phyloP scores from a whole-genome alignment of 2,797 vertebrate species.

The Gallinago solitaria region DNA sequence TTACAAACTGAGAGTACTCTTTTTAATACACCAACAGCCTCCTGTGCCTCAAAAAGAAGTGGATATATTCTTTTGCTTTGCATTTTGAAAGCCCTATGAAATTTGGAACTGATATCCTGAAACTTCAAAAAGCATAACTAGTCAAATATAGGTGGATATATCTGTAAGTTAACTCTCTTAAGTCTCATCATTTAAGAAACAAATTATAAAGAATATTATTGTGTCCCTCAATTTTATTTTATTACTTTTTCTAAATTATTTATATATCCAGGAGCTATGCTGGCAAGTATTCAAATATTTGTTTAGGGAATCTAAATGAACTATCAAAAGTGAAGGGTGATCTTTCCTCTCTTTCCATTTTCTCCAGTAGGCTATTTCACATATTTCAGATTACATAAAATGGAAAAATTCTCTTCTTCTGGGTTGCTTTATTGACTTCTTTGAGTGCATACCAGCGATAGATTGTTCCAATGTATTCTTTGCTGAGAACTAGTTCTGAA shows the following conservation, averaged over 20 bases:
- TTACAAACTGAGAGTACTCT: not conserved
- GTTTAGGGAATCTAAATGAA: not conserved
- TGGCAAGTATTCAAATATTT: constrained; percentile 8
- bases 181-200: not conserved
- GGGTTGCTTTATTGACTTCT: not conserved
- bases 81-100: not conserved
- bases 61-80: not conserved
- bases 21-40: not conserved
- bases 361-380: not conserved
- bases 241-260: not conserved
- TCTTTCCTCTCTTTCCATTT: not conserved
- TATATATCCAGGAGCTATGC: not conserved
- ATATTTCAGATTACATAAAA: not conserved
- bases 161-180: not conserved
- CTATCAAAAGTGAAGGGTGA: not conserved
- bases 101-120: not conserved
- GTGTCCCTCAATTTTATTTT: not conserved
- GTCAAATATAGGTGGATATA: not conserved
- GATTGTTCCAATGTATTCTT: not conserved
- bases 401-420: not conserved
- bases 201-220: not conserved
- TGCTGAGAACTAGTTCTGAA: not conserved
- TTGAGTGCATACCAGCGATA: not conserved
- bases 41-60: not conserved
- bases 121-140: not conserved